Evolutionary conservation across 2,113 vertebrate species (phyloP).

Genomic region (Microtus oregoni): DNA sequence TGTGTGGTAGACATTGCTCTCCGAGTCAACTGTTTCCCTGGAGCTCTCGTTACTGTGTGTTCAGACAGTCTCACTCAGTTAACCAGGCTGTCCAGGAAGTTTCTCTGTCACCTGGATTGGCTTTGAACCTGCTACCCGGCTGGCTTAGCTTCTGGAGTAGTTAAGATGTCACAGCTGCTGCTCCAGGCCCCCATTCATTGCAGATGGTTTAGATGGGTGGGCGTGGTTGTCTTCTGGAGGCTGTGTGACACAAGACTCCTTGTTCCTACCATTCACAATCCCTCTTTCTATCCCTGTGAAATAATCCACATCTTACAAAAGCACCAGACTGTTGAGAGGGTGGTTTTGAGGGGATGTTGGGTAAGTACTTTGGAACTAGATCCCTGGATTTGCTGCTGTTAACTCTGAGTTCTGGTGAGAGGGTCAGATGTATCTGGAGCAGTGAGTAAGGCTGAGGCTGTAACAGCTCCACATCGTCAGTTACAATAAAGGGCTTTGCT

Average conservation of each 20-base stretch:
- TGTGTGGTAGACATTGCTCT: background rate
- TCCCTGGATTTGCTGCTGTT: background rate
- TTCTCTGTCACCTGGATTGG: background rate
- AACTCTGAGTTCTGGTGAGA: background rate
- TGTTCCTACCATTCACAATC: background rate
- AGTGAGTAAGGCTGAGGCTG: background rate
- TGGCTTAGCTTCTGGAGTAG: background rate
- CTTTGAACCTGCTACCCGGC: no score
- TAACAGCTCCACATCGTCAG: fast-evolving
- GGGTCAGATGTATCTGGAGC: background rate
- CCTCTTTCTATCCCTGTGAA: background rate
- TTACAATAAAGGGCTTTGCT: background rate
- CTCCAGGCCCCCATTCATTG: background rate
- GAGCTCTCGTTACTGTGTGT: background rate
- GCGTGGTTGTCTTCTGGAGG: background rate
- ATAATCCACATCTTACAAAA: background rate
- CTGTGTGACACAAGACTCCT: background rate
- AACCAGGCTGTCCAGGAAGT: background rate
- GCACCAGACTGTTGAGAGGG: background rate
- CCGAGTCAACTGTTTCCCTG: no score
- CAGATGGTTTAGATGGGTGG: background rate
- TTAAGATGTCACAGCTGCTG: no score
- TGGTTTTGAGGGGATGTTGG: background rate
- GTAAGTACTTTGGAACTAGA: background rate
- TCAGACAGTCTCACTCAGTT: background rate